phyloP scores from a whole-genome alignment of 2,888 invertebrate species.

The Scaptomyza polygonia region DNA sequence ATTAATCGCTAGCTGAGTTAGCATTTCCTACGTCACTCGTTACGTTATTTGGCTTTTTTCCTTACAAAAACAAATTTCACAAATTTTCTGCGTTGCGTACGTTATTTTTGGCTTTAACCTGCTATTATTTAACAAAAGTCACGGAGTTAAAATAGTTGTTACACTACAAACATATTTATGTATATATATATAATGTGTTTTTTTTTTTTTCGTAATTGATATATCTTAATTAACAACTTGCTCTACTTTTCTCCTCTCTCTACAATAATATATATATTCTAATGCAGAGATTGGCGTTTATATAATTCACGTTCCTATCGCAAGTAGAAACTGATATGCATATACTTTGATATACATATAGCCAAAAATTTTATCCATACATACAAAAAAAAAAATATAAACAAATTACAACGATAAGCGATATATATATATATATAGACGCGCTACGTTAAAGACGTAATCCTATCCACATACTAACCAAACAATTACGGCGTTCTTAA shows the following conservation, averaged over 20 bases:
- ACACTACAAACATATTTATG: slow-evolving; percentile 9
- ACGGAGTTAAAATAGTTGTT: slow-evolving; percentile 14
- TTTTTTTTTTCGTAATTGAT: slow-evolving; percentile 14
- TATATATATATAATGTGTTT: slow-evolving; percentile 8
- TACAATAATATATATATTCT: slow-evolving; percentile 46
- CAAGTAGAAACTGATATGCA: slow-evolving; percentile 62
- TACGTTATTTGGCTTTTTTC: slow-evolving; percentile 4
- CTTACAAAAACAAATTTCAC: not conserved
- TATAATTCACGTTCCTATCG: slow-evolving; percentile 83
- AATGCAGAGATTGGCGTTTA: slow-evolving; percentile 83
- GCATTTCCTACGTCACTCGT: not conserved
- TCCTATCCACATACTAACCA: slow-evolving; percentile 46
- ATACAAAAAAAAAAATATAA: slow-evolving; percentile 25
- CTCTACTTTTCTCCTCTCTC: slow-evolving; percentile 63
- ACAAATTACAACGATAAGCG: slow-evolving; percentile 34
- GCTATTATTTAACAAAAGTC: slow-evolving; percentile 1
- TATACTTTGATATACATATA: slow-evolving; percentile 13
- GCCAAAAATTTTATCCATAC: slow-evolving; percentile 27
- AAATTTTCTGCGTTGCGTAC: not conserved
- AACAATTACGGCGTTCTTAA: slow-evolving; percentile 33
- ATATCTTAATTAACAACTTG: slow-evolving; percentile 62
- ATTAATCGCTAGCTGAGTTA: slow-evolving; percentile 5
- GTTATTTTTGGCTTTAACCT: not conserved
- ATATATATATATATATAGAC: slow-evolving; percentile 10
- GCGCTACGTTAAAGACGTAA: slow-evolving; percentile 42